Conservation (phyloP, 2,888 invertebrate species). For the Dilophus febrilis region DNA sequence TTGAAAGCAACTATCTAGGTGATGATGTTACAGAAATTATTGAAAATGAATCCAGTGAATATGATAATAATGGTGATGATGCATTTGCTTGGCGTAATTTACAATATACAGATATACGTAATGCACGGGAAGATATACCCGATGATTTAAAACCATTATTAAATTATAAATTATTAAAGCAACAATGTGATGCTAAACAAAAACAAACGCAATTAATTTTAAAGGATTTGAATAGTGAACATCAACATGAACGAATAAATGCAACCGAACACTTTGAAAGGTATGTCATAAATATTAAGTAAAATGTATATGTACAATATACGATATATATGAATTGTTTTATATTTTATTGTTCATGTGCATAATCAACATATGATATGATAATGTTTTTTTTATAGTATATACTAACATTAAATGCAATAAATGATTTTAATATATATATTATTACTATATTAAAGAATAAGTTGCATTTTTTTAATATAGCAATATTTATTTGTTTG, state of each 20-base stretch:
- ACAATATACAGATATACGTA: conserved; percentile 7
- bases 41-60: conserved; percentile 8
- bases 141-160: conserved; percentile 10
- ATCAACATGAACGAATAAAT: conserved; percentile 5
- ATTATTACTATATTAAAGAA: too few species aligned
- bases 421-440: too few species aligned
- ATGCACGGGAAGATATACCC: conserved; percentile 8
- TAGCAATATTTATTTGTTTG: too few species aligned
- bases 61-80: conserved; percentile 8
- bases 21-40: neutral
- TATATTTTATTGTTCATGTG: too few species aligned
- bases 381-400: too few species aligned
- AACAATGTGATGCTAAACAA: conserved; percentile 10
- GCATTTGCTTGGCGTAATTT: conserved; percentile 10
- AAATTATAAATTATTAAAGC: conserved; percentile 9
- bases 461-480: too few species aligned
- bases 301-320: neutral
- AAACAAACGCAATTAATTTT: conserved; percentile 9
- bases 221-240: conserved; percentile 8
- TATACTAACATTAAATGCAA: too few species aligned
- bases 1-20: conserved; percentile 9
- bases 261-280: conserved; percentile 10
- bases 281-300: conserved; percentile 6
- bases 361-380: too few species aligned
- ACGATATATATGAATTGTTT: too few species aligned